Base-by-base conservation (phyloP, 2,888 invertebrate genomes). In the Drosophila emarginata region DNA sequence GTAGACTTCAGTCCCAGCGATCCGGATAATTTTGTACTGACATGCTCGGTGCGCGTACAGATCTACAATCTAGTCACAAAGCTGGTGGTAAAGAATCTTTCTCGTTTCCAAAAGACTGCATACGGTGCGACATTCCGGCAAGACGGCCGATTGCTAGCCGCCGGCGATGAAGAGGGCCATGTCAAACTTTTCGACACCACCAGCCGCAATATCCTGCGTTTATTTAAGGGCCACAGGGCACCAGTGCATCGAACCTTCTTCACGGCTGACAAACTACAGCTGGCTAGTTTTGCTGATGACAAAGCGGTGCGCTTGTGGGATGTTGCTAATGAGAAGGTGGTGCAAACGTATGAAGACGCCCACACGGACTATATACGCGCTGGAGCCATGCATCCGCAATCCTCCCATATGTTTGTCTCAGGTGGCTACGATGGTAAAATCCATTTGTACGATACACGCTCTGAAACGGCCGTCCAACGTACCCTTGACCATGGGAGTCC, bases 251-350 rank as follows among this genome's bases (percentile, higher is more conserved):
- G 97, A 72, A 95, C 96, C 73, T 95, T 94, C 88, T 98, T 98
- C 89, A 94, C 97, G 15, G 93, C 94, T 36, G 96, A 96, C 86
- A 95, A 96, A 88, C 92, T 95, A 12, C 96, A 96, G 79, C 93
- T 98, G 45, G 93, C 96, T 1, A 97, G 97, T 80, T 98, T 96
- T 90, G 96, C 97, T 2, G 98, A 99, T 93, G 98, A 99, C 90
- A 97, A 96, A 92, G 94, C 95, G 5, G 95, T 96, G 4, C 93
- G 94, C 73, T 87, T 98, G n/a, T 98, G 98, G 98, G 98, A 99
- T 89, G 96, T 99, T 84, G 94, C 97, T 0, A 96, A 94, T 68
- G 97, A 98, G 92, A 94, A 94, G 72, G 93, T 94, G 82, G 82
- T 97, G 21, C 91, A 94, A 15, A 94, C 93, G 39, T 96, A 94